Conservation (phyloP, 2,797 vertebrate genomes). For the Argyrosomus regius region DNA sequence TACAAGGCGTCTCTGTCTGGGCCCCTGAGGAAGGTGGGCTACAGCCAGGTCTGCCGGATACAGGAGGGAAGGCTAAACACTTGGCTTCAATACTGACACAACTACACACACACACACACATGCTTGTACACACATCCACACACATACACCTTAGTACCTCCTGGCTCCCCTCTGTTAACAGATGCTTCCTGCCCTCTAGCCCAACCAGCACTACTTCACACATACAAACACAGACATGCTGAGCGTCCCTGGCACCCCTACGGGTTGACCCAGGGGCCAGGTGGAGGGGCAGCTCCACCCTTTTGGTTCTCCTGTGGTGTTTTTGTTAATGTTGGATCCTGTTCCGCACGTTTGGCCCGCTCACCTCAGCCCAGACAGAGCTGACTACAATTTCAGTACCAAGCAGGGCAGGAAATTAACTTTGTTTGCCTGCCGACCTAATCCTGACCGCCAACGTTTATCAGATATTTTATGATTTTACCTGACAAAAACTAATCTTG, state of each 20-base stretch:
- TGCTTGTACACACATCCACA: background rate
- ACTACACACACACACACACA: constrained; percentile 14
- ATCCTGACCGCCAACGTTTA: constrained; percentile 4
- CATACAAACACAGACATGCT: constrained; percentile 31
- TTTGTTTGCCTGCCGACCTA: constrained; percentile 8
- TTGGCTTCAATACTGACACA: constrained; percentile 43
- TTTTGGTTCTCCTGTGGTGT: constrained; percentile 42
- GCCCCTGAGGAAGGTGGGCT: constrained; percentile 68
- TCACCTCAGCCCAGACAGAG: constrained; percentile 50
- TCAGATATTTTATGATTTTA: constrained; percentile 24
- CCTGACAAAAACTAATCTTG: constrained; percentile 2
- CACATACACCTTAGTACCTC: constrained; percentile 44
- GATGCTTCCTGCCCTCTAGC: constrained; percentile 79
- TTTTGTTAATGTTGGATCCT: constrained; percentile 65
- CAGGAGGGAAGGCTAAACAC: constrained; percentile 56
- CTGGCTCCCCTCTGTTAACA: constrained; percentile 72
- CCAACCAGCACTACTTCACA: constrained; percentile 45
- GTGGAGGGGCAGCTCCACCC: constrained; percentile 56
- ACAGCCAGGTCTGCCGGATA: constrained; percentile 69
- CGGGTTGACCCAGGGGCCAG: constrained; percentile 59
- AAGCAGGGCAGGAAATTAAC: constrained; percentile 52
- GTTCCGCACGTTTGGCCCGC: constrained; percentile 36
- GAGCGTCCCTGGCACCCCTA: constrained; percentile 41
- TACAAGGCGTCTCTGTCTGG: constrained; percentile 63
- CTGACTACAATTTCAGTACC: constrained; percentile 19